Evolutionary conservation across 2,797 vertebrate species (phyloP).

Genomic region (Oceanodroma leucorhoa): DNA sequence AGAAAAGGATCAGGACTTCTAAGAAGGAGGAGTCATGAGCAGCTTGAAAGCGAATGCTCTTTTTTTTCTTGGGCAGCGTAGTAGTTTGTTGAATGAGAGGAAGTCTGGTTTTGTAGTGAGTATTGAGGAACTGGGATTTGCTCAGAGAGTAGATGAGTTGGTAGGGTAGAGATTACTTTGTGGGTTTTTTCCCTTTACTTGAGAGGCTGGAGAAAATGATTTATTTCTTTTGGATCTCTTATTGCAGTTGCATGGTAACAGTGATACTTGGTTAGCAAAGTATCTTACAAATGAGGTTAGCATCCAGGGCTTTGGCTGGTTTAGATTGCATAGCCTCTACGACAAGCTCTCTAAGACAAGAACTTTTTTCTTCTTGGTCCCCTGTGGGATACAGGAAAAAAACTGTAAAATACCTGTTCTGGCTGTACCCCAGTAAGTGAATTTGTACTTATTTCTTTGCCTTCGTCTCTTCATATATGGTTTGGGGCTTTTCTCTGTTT

Average conservation of each 20-base stretch:
- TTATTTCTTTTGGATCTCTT: background rate
- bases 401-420: background rate
- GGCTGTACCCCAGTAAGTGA: background rate
- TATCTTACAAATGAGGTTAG: background rate
- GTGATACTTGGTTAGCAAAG: background rate
- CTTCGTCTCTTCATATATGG: background rate
- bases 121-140: background rate
- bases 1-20: background rate
- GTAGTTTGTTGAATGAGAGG: background rate
- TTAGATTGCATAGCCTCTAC: background rate
- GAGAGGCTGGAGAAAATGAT: background rate
- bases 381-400: background rate
- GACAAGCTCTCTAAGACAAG: background rate
- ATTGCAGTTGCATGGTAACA: slow-evolving; percentile 7
- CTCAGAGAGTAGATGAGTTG: background rate
- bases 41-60: background rate
- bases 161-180: background rate
- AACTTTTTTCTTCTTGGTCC: background rate
- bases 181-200: background rate
- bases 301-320: background rate
- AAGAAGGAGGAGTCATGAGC: background rate
- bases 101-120: background rate
- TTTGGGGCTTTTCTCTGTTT: slow-evolving; percentile 41
- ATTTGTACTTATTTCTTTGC: background rate
- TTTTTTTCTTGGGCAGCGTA: background rate